phyloP scores from a whole-genome alignment of 2,113 vertebrate genomes.

The Empidonax alnorum region DNA sequence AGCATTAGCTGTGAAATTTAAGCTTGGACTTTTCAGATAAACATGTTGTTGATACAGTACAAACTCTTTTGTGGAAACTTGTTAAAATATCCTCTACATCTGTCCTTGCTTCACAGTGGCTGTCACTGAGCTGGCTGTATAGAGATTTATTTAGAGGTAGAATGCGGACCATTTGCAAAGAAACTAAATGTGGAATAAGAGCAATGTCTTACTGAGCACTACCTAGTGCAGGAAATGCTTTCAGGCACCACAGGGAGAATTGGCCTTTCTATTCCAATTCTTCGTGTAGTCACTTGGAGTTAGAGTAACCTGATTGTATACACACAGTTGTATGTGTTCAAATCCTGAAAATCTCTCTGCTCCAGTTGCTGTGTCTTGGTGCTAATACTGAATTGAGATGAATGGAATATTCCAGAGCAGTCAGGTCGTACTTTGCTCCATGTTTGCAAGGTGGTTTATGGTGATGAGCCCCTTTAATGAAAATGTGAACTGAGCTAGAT shows the following conservation, averaged over 20 bases:
- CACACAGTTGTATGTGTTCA: not conserved
- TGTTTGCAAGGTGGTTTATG: not conserved
- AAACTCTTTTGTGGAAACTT: not conserved
- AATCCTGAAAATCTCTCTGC: conserved; percentile 11
- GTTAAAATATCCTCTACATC: not conserved
- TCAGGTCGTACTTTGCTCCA: not conserved
- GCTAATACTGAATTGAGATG: not conserved
- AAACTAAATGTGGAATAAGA: not conserved
- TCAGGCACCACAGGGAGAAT: not conserved
- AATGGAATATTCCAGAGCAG: not conserved
- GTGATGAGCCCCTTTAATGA: not conserved
- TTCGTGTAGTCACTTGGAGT: conserved; percentile 12
- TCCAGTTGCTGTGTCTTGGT: not conserved
- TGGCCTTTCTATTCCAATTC: not conserved
- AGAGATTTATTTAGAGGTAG: not conserved
- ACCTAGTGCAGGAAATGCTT: not conserved
- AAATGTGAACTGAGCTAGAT: not conserved
- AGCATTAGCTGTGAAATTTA: not conserved
- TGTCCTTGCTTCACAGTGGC: not conserved
- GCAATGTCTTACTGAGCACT: not conserved
- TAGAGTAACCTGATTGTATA: conserved; percentile 40
- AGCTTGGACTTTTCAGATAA: not conserved
- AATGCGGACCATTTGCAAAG: not conserved
- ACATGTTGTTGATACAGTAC: not conserved
- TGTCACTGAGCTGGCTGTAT: not conserved